Evolutionary conservation across 2,113 vertebrate species (phyloP).

Genomic region (Ptychochromis oligacanthus): DNA sequence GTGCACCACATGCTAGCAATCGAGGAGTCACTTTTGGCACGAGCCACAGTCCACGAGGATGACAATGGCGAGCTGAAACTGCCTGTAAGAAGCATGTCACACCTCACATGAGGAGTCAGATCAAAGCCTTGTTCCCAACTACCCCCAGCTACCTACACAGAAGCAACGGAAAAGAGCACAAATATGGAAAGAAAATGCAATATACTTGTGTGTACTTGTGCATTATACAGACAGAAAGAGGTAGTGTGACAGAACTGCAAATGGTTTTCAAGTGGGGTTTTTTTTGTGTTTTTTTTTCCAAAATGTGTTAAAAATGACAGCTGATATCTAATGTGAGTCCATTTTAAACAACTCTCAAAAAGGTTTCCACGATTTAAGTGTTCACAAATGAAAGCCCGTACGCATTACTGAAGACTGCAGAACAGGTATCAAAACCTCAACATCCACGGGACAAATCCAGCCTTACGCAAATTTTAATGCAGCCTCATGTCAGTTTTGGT

Average conservation of each 20-base stretch:
- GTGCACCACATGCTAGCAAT: background rate
- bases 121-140: background rate
- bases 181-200: too few relatives aligned
- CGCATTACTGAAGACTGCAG: background rate
- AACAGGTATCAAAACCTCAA: background rate
- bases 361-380: background rate
- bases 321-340: too few relatives aligned
- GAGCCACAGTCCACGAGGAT: background rate
- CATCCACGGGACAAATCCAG: slow-evolving; percentile 8
- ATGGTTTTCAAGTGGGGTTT: too few relatives aligned
- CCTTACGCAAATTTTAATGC: background rate
- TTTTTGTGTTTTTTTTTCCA: too few relatives aligned
- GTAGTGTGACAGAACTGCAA: too few relatives aligned
- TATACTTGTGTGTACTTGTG: too few relatives aligned
- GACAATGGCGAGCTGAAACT: background rate
- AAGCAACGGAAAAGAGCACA: too few relatives aligned
- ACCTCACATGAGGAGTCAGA: background rate
- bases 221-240: too few relatives aligned
- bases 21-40: background rate
- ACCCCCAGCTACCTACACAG: background rate
- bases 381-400: background rate
- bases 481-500: background rate
- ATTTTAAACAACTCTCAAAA: too few relatives aligned
- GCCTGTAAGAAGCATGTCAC: background rate
- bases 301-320: too few relatives aligned